Evolutionary conservation across 2,113 vertebrate species (phyloP).

Genomic region (Oncorhynchus nerka): DNA sequence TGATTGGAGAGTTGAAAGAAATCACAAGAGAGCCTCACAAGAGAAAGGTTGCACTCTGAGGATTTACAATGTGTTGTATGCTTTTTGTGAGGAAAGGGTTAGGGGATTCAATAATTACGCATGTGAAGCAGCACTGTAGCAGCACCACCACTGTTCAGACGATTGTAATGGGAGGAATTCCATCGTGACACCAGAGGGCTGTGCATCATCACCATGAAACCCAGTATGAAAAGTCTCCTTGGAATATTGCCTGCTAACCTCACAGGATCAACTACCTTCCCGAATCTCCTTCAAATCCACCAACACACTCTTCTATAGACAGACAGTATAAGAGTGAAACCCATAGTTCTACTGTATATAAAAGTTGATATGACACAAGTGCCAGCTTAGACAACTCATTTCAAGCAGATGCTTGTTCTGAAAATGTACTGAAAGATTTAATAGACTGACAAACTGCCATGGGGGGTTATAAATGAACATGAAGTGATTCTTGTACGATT

Average conservation of each 20-base stretch:
- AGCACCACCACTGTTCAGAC: not conserved
- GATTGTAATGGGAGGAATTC: not conserved
- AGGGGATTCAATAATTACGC: not conserved
- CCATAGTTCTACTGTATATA: not conserved
- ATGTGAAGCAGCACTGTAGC: not conserved
- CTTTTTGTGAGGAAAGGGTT: not conserved
- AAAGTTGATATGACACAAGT: not conserved
- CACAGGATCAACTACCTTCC: not conserved
- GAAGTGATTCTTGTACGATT: not conserved
- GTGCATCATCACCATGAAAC: not conserved
- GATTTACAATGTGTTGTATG: not conserved
- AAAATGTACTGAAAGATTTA: not conserved
- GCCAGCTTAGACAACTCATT: not conserved
- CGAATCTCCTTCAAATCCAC: not conserved
- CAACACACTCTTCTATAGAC: not conserved
- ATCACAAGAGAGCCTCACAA: not conserved
- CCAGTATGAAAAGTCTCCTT: not conserved
- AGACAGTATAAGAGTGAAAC: not conserved
- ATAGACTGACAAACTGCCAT: not conserved
- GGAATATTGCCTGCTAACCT: not conserved
- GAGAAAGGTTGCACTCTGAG: not conserved
- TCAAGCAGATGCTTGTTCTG: not conserved
- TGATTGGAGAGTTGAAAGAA: not conserved
- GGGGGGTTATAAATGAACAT: not conserved
- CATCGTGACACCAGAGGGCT: not conserved